Evolutionary conservation across 2,797 vertebrate genomes (phyloP).

Genomic region (Pantherophis alleghaniensis): DNA sequence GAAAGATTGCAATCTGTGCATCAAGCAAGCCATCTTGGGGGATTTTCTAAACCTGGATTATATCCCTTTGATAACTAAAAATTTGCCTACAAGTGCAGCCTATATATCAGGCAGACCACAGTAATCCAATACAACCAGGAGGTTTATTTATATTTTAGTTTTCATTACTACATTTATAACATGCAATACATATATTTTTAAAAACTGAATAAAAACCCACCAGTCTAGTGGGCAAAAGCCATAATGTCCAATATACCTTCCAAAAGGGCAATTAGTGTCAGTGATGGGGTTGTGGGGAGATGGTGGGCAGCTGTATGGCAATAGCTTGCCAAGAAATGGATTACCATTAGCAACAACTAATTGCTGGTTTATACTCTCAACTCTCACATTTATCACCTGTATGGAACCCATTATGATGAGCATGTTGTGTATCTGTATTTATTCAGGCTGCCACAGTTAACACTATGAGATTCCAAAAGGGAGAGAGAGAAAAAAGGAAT

Average conservation of each 20-base stretch:
- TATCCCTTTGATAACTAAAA: neutral
- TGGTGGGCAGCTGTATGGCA: neutral
- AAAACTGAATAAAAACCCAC: neutral
- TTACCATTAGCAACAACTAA: neutral
- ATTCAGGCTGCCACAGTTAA: neutral
- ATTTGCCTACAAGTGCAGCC: neutral
- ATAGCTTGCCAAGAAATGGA: neutral
- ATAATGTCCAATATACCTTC: neutral
- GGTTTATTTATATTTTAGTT: neutral
- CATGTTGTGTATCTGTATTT: conserved; percentile 9
- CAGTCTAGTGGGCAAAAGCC: neutral
- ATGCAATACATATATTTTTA: neutral
- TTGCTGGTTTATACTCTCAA: neutral
- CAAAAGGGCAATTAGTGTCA: neutral
- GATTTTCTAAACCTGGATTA: neutral
- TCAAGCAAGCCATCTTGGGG: neutral
- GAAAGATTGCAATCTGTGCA: neutral
- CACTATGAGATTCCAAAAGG: conserved; percentile 15
- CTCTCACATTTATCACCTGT: neutral
- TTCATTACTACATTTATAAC: neutral
- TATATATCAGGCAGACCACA: neutral
- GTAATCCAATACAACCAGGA: neutral
- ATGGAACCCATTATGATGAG: conserved; percentile 6
- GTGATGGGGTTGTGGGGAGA: neutral
- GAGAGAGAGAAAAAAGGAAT: neutral